Evolutionary conservation across 2,888 invertebrate genomes (phyloP).

Genomic region (Polydrusus pterygomalis): DNA sequence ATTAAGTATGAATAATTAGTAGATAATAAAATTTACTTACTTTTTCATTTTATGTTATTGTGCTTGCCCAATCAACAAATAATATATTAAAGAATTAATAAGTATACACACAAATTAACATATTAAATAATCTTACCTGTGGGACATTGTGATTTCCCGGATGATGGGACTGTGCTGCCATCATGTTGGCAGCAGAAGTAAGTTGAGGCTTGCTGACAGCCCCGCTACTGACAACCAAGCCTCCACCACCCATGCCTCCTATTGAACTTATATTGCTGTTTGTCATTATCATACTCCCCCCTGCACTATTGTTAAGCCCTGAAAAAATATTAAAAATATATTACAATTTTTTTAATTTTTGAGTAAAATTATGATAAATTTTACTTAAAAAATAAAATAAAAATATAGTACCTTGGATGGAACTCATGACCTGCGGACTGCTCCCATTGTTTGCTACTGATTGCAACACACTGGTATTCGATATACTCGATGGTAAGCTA

Average conservation of each 20-base stretch:
- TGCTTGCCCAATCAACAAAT: too few species aligned
- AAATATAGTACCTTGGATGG: constrained; percentile 77
- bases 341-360: neutral
- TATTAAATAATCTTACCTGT: constrained; percentile 38
- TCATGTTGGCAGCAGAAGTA: constrained; percentile 76
- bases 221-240: constrained; percentile 83
- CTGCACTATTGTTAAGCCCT: constrained; percentile 82
- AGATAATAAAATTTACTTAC: too few species aligned
- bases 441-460: constrained; percentile 80
- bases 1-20: constrained; percentile 52
- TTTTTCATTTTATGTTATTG: too few species aligned
- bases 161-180: constrained; percentile 74
- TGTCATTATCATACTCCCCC: constrained; percentile 86
- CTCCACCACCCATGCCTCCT: constrained; percentile 82
- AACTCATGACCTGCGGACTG: constrained; percentile 82
- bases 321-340: constrained; percentile 55
- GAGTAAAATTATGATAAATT: neutral
- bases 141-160: constrained; percentile 69
- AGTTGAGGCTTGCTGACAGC: constrained; percentile 82
- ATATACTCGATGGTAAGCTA: constrained; percentile 75
- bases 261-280: constrained; percentile 82
- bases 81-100: too few species aligned
- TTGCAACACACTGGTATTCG: constrained; percentile 73
- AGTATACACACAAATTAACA: too few species aligned
- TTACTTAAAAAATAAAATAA: too few species aligned